Base-by-base conservation (phyloP, 2,797 vertebrate species). In the Momotus momota region DNA sequence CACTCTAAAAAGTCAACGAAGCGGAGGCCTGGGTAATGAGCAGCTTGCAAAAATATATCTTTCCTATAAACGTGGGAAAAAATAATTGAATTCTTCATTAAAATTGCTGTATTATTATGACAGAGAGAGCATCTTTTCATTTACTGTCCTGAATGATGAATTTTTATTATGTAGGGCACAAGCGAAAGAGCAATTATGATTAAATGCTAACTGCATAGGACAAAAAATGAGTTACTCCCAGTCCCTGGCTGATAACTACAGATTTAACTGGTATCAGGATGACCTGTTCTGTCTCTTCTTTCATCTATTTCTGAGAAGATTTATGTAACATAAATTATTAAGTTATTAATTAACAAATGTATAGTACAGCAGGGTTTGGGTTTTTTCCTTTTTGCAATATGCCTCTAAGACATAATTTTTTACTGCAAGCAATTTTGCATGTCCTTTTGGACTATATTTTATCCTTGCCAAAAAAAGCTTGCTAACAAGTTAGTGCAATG, bases 221-320 rank as follows among this genome's bases (percentile, higher is more conserved):
- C 86, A 95, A 96, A 97, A 97, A 97, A 96, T 92, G 90, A 94
- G 92, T 79, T 87, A 95, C 43, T 96, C 92, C 72, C 14, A 65
- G 69, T 87, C 64, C 35, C 58, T 94, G 81, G 66, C 49, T 96
- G 87, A 91, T 94, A 88, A 94, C 81, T 82, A 83, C 72, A 46
- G 49, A 95, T 96, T 94, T 96, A 97, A 93, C 38, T 94, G 41
- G 52, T 79, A 94, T 77, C 82, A 94, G 29, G 61, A 94, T 94
- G 94, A 96, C 58, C 87, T 77, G 64, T 54, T 81, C 71, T 73
- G 29, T 38, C 66, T 74, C 51, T 71, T 49, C 71, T 91, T 93
- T 89, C 57, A 93, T 62, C 69, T 94, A 10, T 41, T 91, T 88
- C 57, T 55, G 46, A 83, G 71, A 87, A 88, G 89, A 92, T 95